Evolutionary conservation across 2,113 vertebrate genomes (phyloP), one percentile per base, ranked within the genome.

Genomic region (Carollia perspicillata): DNA sequence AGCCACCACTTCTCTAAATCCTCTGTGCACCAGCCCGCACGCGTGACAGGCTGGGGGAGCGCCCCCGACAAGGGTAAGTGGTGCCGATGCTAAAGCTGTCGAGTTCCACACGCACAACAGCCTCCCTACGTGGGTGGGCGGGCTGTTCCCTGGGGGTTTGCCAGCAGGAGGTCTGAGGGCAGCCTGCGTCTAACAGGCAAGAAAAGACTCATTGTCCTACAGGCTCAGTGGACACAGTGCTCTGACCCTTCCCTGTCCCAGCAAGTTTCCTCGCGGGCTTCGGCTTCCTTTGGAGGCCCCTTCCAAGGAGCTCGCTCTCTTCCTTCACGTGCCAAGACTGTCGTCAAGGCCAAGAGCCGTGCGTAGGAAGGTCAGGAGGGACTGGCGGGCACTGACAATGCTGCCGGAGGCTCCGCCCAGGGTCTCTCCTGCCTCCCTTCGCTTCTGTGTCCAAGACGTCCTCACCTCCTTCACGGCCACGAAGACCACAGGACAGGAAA

Each of bases 371-470:
- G 30, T 16, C 63, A 8, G 44, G 33, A 47, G 89, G 65, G 13
- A 2, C 2, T 37, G 49, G 51, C 49, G 66, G 97, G 78, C 10
- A 2, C 4, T 4, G 26, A 72, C 2, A 5, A 51, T 0, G 5
- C 0, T 4, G 55, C 68, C n/a, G 42, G 74, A 68, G 22, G 20
- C 9, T 0, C 1, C 0, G 10, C 6, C 72, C 44, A 20, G 78
- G 33, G 8, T 47, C 74, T 28, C 83, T 17, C 0, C 20, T 8
- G 37, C 8, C 18, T 33, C 42, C 74, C 17, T 20, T 16, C 10
- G 0, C 2, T 22, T 12, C 47, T 0, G 0, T 0, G 0, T 10
- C 42, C 51, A 28, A 14, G 13, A 58, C 4, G 0, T 8, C 72
- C 53, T 16, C 2, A 17, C 44, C 55, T 26, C 30, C 37, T 20